Conservation (phyloP, 2,797 vertebrate genomes). For the Thaleichthys pacificus region DNA sequence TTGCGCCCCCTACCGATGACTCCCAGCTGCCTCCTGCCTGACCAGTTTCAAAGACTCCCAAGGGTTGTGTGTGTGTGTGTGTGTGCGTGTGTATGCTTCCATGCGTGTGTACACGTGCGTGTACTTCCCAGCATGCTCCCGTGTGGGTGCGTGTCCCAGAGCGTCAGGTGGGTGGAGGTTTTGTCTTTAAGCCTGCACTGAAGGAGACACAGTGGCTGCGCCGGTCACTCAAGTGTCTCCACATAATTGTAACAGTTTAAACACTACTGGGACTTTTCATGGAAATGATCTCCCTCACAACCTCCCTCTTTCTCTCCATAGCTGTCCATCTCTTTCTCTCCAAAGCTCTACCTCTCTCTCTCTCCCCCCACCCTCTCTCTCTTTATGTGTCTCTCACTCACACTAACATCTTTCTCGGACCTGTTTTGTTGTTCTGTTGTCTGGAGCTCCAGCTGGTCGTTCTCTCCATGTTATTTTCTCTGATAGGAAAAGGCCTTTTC, state of each 20-base stretch:
- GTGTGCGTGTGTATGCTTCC: constrained; percentile 6
- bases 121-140: constrained; percentile 17
- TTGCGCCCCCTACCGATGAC: constrained; percentile 62
- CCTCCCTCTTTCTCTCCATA: constrained; percentile 11
- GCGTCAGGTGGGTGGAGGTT: constrained; percentile 25
- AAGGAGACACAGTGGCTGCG: constrained; percentile 38
- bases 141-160: constrained; percentile 13
- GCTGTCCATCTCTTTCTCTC: constrained; percentile 6
- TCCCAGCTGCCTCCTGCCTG: constrained; percentile 38
- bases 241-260: constrained; percentile 54
- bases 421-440: neutral
- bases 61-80: constrained; percentile 25
- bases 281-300: constrained; percentile 18
- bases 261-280: constrained; percentile 53
- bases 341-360: neutral
- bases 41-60: constrained; percentile 37
- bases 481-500: too few species aligned
- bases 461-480: neutral
- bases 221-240: constrained; percentile 45
- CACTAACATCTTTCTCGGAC: neutral
- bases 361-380: constrained; percentile 10
- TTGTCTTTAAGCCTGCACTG: constrained; percentile 33
- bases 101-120: constrained; percentile 1
- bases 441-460: neutral
- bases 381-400: constrained; percentile 10